Conservation (phyloP, 2,888 invertebrate genomes). For the Euzetes globulus region DNA sequence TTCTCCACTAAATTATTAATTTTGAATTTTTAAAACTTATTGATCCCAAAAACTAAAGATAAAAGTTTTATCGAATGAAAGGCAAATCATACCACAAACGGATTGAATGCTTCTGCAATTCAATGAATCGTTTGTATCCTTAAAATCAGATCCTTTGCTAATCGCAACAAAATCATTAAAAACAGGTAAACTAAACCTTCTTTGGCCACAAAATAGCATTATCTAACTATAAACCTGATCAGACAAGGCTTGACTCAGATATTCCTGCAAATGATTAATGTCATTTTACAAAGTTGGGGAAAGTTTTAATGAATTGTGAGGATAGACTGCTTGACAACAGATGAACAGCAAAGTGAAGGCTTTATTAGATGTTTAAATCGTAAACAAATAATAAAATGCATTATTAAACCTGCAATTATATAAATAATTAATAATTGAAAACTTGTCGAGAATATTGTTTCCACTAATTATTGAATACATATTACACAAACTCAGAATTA, state of each 20-base stretch:
- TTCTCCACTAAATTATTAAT: too few relatives aligned
- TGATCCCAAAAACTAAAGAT: too few relatives aligned
- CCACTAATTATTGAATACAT: background rate
- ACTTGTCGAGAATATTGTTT: background rate
- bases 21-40: too few relatives aligned
- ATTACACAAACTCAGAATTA: background rate
- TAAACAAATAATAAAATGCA: background rate
- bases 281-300: too few relatives aligned
- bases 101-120: background rate
- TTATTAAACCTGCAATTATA: background rate
- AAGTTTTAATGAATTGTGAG: too few relatives aligned
- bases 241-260: too few relatives aligned
- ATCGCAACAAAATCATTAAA: background rate
- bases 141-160: background rate
- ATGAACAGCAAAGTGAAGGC: too few relatives aligned
- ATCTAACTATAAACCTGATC: background rate
- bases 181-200: constrained; percentile 13
- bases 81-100: background rate
- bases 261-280: too few relatives aligned
- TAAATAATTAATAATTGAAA: background rate
- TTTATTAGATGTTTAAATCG: background rate
- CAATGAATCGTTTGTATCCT: background rate
- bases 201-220: background rate
- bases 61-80: too few relatives aligned
- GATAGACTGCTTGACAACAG: too few relatives aligned